Percentiles rank a stretch among this genome's conserved stretches.
These are phyloP conservation scores for Illadopsis cleaveri DNA, from an alignment of 2,113 vertebrate genomes.

Conservation along the genomic window DNA sequence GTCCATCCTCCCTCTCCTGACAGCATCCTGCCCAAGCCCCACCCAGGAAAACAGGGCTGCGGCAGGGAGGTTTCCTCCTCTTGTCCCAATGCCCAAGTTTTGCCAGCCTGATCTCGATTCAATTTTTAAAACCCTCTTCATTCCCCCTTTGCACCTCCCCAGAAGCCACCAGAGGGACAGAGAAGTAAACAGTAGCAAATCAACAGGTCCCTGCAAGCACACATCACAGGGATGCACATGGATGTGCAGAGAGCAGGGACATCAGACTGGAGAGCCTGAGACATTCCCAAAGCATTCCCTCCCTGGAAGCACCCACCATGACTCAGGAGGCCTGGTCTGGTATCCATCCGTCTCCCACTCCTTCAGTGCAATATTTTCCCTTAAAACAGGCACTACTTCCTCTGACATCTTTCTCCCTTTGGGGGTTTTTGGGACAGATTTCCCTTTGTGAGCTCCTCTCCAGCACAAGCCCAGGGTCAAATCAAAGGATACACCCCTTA, in stretches of 20 bases:
- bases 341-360: neutral
- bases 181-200: neutral
- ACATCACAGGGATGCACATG: neutral
- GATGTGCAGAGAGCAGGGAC: neutral
- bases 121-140: neutral
- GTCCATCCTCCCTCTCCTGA: constrained; percentile 19
- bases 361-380: neutral
- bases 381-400: neutral
- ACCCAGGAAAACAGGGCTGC: neutral
- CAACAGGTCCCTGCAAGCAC: constrained; percentile 18
- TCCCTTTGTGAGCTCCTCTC: neutral
- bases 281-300: neutral
- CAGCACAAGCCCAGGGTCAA: neutral
- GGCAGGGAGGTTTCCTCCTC: neutral
- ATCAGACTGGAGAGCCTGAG: neutral
- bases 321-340: neutral
- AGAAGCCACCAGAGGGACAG: neutral
- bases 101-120: neutral
- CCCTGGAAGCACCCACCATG: neutral
- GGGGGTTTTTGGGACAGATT: neutral
- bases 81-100: neutral
- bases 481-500: neutral
- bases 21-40: constrained; percentile 49
- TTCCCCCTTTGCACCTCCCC: neutral
- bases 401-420: neutral